Evolutionary conservation across 2,113 vertebrate species (phyloP), one percentile per base, ranked within the genome.

Genomic region (Hypomesus transpacificus): DNA sequence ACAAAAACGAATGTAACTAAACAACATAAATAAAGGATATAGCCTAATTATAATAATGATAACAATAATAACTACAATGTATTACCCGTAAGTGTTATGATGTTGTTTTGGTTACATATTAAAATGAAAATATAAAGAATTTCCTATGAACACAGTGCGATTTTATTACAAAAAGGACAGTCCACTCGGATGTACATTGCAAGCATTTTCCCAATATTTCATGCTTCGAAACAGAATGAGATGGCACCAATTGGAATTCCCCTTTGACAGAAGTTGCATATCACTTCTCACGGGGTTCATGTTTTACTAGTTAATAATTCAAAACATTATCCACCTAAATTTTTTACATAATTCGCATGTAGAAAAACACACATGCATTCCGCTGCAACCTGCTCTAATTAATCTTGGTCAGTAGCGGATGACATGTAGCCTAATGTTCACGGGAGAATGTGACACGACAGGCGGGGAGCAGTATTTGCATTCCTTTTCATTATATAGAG

Each of bases 221-320:
- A 56, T 16, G 24, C 60, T 63, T 31, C 31, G 14, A 28, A 28
- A 26, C 16, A 18, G 53, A 18, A 6, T 18, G 5, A 18, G 9
- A 56, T 18, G 16, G n/a, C 53, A 46, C 53, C 14, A 5, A 18
- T 56, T n/a, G 53, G 20, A 59, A 50, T 46, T 64, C 18, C 26
- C 14, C 21, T 68, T 78, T 70, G 66, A 60, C 70, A 7, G 18
- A 2, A 53, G 71, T 71, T 77, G 70, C 71, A 22, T 59, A 75
- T 72, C 66, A 58, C 71, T 82, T 88, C 82, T 84, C 83, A 85
- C 74, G 76, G 77, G 79, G 74, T 85, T 83, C 77, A 79, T 71
- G 71, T 81, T 78, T 85, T 82, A 62, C 72, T 70, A 59, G 39
- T 85, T 66, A 50, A 52, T 64, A 80, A 78, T 66, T 75, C 76